Base-by-base conservation (phyloP, 2,888 invertebrate species). In the Yponomeuta sedellus region DNA sequence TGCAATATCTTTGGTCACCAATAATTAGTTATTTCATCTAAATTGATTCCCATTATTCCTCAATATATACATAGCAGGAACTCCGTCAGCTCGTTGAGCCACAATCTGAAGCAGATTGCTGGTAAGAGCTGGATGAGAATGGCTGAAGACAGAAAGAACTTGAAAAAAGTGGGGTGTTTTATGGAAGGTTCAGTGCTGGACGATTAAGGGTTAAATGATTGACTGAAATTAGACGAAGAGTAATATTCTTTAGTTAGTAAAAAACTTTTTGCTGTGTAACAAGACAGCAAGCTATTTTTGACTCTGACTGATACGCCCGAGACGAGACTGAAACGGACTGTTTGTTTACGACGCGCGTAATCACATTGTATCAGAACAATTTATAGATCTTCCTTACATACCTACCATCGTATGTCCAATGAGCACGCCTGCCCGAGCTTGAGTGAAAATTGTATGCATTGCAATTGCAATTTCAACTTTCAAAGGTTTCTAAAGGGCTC, bases 401-500 rank as follows among this genome's bases (percentile, higher is more conserved):
- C 20, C 25, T 57, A 57, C 25, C 25, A 20, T 20, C 25, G 59
- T 22, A 12, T 20, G 12, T 62, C 39, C 8, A 28, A 16, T 62
- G 3, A 16, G 44, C 44, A 16, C 10, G n/a, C 25, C 63, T 66
- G 64, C 59, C 11, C 44, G 44, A 65, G 22, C 66, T 12, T 66
- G 59, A 67, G 74, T 69, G 74, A 74, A 76, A 76, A 52, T 52
- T 52, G 44, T 57, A 5, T 70, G 70, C 67, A 64, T 63, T 66
- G 67, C 68, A 70, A 75, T 71, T 74, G 75, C 71, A 74, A 76
- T 66, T 79, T 75, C 78, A 74, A 83, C 86, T 86, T 85, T 86
- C 83, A 72, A 82, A 82, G 82, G 80, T 86, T 86, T 87, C 86
- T 84, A 85, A 72, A 82, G 82, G 83, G 81, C 80, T 75, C 78